Evolutionary conservation across 1,140 invertebrate genomes (phyloP), one percentile per base, ranked within the genome.

Genomic region (Drosophila jambulina): DNA sequence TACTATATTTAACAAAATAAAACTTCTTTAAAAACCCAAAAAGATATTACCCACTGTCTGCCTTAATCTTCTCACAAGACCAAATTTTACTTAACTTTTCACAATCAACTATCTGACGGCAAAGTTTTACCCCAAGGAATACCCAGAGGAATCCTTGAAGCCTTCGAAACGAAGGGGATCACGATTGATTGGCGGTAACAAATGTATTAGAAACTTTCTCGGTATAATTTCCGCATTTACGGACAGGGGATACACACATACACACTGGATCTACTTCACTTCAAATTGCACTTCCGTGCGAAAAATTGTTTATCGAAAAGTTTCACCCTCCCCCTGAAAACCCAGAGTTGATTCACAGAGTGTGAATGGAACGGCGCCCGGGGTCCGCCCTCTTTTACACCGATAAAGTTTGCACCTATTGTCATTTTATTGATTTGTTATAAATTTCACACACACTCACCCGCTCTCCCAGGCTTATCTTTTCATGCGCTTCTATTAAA

Each of bases 351-450:
- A 27, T 45, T 45, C 63, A 68, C 48, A 68, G 23, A 51, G 60
- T 79, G 68, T 80, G 64, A 86, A 88, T 88, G 61, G 77, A 87
- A 54, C 74, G 84, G 6, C 84, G 80, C 59, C 56, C 75, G 36
- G 21, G 15, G 13, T 49, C 54, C 25, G 54, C 10, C 49, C 45
- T 38, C 34, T 38, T 54, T 38, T 36, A 19, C 29, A 46, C 34
- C 80, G 85, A 88, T 88, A 84, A 84, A 90, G 80, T 88, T 86
- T 80, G 80, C 85, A 81, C 85, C 85, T 88, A 90, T 88, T 90
- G 84, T 88, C 85, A 88, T 88, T 90, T 88, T 88, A 88, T 88
- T 90, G 85, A 90, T 88, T 88, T 84, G 81, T 85, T 88, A 90
- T 88, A 88, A 88, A 88, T 90, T 91, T 82, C 75, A 82, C 78